phyloP scores from a whole-genome alignment of 2,888 invertebrate genomes.

The Lepidochrysops patricia region DNA sequence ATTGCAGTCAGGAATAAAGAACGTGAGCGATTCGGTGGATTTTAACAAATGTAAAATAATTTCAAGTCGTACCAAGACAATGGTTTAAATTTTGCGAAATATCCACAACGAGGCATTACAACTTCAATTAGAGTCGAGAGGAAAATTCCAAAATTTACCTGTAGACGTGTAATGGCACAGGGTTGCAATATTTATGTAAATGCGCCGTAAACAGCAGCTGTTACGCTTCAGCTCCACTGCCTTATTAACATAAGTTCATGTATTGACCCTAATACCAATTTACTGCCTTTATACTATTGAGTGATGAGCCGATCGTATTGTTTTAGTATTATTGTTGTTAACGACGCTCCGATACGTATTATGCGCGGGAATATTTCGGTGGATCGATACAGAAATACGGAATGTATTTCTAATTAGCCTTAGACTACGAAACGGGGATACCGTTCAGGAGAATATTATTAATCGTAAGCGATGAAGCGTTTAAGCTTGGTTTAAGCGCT shows the following conservation, averaged over 20 bases:
- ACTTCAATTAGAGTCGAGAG: slow-evolving; percentile 13
- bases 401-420: background rate
- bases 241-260: slow-evolving; percentile 24
- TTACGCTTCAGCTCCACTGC: slow-evolving; percentile 14
- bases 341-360: background rate
- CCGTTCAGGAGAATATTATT: background rate
- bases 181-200: slow-evolving; percentile 26
- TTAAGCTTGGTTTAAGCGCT: background rate
- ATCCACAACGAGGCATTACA: slow-evolving; percentile 6
- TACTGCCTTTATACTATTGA: slow-evolving; percentile 9
- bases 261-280: slow-evolving; percentile 16
- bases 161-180: slow-evolving; percentile 18
- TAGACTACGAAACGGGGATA: too few relatives aligned
- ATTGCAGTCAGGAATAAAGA: background rate
- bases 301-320: background rate
- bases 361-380: background rate
- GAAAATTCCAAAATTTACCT: slow-evolving; percentile 19
- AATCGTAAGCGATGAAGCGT: background rate
- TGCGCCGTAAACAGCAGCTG: slow-evolving; percentile 22
- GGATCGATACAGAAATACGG: background rate
- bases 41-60: background rate
- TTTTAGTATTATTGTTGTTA: background rate
- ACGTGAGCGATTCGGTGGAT: background rate
- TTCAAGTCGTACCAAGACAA: background rate
- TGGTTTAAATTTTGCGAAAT: slow-evolving; percentile 2